phyloP scores from a whole-genome alignment of 2,113 vertebrate species.

The Macaca mulatta region DNA sequence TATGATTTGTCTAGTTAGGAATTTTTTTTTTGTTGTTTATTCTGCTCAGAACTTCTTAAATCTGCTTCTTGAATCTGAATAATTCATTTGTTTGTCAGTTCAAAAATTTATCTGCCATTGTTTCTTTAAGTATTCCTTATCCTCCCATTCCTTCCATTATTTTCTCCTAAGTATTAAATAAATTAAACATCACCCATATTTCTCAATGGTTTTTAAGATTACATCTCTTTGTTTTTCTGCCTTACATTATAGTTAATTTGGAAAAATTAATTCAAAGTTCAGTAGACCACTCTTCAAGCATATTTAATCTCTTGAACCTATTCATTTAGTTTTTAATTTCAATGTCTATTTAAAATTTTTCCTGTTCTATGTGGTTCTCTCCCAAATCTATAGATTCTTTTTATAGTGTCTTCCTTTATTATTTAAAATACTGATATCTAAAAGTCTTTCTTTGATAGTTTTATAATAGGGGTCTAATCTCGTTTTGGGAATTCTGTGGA shows the following conservation, averaged over 20 bases:
- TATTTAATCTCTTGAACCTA: neutral
- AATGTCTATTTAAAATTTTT: neutral
- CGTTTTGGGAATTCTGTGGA: neutral
- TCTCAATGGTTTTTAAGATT: neutral
- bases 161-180: neutral
- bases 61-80: neutral
- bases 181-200: neutral
- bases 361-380: neutral
- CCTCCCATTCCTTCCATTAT: neutral
- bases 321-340: neutral
- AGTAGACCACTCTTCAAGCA: neutral
- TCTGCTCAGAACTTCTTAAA: neutral
- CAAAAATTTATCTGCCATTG: conserved; percentile 1
- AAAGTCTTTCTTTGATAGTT: neutral
- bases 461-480: neutral
- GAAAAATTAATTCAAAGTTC: neutral
- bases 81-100: neutral
- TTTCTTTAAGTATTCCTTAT: neutral
- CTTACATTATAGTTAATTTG: neutral
- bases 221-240: neutral
- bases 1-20: neutral
- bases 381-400: neutral
- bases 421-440: conserved; percentile 27
- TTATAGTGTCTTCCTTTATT: neutral
- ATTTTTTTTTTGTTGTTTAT: neutral